phyloP scores from a whole-genome alignment of 1,140 invertebrate species.

The Apocrypta bakeri region DNA sequence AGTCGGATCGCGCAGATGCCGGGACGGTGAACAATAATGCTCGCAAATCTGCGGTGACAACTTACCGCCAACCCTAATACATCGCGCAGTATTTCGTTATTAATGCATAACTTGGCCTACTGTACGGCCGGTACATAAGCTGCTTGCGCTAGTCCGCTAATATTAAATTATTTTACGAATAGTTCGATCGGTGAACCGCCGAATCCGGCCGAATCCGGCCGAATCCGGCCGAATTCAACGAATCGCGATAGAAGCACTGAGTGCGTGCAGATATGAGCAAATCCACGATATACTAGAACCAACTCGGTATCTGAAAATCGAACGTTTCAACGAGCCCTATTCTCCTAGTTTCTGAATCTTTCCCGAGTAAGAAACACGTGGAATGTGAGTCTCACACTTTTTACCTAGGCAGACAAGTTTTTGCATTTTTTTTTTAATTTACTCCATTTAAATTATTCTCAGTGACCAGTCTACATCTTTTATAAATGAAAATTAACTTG shows the following conservation, averaged over 20 bases:
- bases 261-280: not conserved
- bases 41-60: conserved; percentile 49
- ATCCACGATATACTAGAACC: too few relatives aligned
- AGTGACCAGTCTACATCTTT: too few relatives aligned
- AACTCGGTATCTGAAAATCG: too few relatives aligned
- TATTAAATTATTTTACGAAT: conserved; percentile 43
- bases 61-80: conserved; percentile 6
- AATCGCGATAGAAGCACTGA: conserved; percentile 5
- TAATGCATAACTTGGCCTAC: conserved; percentile 12
- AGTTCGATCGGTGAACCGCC: conserved; percentile 24
- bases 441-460: too few relatives aligned
- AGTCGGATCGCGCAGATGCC: conserved; percentile 13
- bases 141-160: not conserved
- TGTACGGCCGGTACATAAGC: not conserved
- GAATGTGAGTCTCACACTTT: too few relatives aligned
- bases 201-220: not conserved
- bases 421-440: too few relatives aligned
- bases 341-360: too few relatives aligned
- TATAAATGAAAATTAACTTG: too few relatives aligned
- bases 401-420: too few relatives aligned
- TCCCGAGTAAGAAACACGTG: too few relatives aligned
- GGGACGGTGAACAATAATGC: conserved; percentile 37
- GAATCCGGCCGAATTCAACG: not conserved
- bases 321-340: too few relatives aligned
- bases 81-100: conserved; percentile 25